Evolutionary conservation across 2,797 vertebrate species (phyloP).

Genomic region (Kryptolebias ocellatus): DNA sequence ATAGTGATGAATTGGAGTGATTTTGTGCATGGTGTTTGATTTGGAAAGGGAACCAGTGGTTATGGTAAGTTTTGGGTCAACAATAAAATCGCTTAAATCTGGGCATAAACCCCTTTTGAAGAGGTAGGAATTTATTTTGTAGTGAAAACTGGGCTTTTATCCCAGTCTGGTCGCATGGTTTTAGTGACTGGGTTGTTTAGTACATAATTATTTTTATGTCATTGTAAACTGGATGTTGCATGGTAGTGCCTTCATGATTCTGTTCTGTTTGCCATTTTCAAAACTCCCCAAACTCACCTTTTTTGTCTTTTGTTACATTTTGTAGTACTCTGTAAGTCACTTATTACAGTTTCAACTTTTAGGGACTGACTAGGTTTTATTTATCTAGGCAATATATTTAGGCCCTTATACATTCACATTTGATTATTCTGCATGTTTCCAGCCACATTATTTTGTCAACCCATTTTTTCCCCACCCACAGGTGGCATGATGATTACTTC

Average conservation of each 20-base stretch:
- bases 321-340: constrained; percentile 1
- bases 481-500: constrained; percentile 48
- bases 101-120: constrained; percentile 67
- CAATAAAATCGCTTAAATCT: constrained; percentile 60
- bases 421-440: constrained; percentile 60
- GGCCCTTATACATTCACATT: constrained; percentile 24
- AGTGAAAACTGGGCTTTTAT: constrained; percentile 21
- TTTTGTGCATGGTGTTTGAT: constrained; percentile 74
- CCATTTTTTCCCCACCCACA: constrained; percentile 34
- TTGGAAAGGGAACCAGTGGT: constrained; percentile 66
- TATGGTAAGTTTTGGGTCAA: constrained; percentile 80
- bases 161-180: constrained; percentile 33
- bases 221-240: constrained; percentile 41
- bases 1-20: constrained; percentile 63
- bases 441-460: constrained; percentile 31
- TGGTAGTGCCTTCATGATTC: constrained; percentile 35
- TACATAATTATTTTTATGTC: constrained; percentile 19
- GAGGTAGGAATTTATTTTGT: constrained; percentile 79
- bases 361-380: not conserved
- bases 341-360: not conserved
- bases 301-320: constrained; percentile 1
- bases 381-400: constrained; percentile 45
- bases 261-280: not conserved
- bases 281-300: no score
- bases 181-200: constrained; percentile 17